Conservation (phyloP, 2,888 invertebrate genomes). For the Corbicula japonica region DNA sequence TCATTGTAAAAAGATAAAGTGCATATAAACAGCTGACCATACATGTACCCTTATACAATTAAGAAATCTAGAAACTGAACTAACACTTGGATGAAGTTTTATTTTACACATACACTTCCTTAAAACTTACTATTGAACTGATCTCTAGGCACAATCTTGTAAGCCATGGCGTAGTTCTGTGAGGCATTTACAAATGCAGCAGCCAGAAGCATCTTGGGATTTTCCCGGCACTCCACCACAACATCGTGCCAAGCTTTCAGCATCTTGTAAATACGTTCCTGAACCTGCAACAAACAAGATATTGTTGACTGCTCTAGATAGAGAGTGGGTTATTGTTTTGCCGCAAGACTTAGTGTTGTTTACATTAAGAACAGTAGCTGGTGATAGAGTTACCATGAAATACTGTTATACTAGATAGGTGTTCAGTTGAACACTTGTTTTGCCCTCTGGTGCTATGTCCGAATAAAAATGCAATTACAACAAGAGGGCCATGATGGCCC, state of each 20-base stretch:
- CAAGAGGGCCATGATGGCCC: too few relatives aligned
- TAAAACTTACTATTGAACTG: slow-evolving; percentile 8
- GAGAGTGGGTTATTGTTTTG: background rate
- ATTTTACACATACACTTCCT: too few relatives aligned
- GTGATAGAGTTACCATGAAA: too few relatives aligned
- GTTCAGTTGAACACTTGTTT: background rate
- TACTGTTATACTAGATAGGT: too few relatives aligned
- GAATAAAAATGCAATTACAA: background rate
- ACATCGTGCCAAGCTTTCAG: slow-evolving; percentile 23
- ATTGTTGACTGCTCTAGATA: background rate
- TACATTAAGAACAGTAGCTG: too few relatives aligned
- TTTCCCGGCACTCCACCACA: slow-evolving; percentile 16
- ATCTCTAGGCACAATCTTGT: slow-evolving; percentile 3
- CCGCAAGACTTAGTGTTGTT: too few relatives aligned
- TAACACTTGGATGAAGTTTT: too few relatives aligned
- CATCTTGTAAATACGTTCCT: background rate
- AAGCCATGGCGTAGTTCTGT: slow-evolving; percentile 23
- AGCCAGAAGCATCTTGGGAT: slow-evolving; percentile 16
- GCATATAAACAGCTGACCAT: too few relatives aligned
- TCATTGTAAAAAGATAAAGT: too few relatives aligned
- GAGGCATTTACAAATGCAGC: slow-evolving; percentile 27
- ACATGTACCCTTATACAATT: too few relatives aligned
- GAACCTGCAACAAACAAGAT: slow-evolving; percentile 8
- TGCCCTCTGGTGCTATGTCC: background rate
- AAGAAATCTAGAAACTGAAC: too few relatives aligned